These are phyloP conservation scores for Crambe crambe DNA, from an alignment of 37 sponge, comb jelly and placozoan genomes.

Conservation along the genomic window DNA sequence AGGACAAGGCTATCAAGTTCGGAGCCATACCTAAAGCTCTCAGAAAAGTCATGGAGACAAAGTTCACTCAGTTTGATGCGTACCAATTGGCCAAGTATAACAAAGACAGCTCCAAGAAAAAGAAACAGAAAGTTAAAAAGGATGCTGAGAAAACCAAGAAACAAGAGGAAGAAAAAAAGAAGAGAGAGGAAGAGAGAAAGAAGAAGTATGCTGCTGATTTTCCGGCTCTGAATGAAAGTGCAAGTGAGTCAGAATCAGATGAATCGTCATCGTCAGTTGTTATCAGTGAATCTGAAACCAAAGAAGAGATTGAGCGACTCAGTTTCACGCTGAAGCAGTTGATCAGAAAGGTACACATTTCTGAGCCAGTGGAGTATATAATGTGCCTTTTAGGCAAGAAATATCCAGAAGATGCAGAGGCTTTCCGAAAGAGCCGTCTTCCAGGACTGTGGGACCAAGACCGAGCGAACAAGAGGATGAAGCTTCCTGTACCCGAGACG, in stretches of 20 bases:
- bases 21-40: constrained; percentile 91
- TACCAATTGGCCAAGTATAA: constrained; percentile 99
- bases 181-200: constrained; percentile 22
- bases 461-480: constrained; percentile 96
- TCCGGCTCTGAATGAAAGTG: background rate
- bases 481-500: constrained; percentile 93
- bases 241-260: background rate
- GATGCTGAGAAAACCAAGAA: constrained; percentile 25
- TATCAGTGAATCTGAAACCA: constrained; percentile 47
- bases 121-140: constrained; percentile 60
- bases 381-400: constrained; percentile 94
- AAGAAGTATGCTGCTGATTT: constrained; percentile 19
- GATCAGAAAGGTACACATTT: constrained; percentile 96
- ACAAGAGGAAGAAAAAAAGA: constrained; percentile 22
- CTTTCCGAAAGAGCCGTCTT: constrained; percentile 83
- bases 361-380: constrained; percentile 89
- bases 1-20: constrained; percentile 86
- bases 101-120: constrained; percentile 84
- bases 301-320: constrained; percentile 79
- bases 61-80: constrained; percentile 89
- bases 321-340: constrained; percentile 98
- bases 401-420: constrained; percentile 93
- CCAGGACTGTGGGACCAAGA: constrained; percentile 95
- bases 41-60: constrained; percentile 88
- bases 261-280: constrained; percentile 16